Base-by-base conservation (phyloP, 1,140 invertebrate species). In the Venustaconcha ellipsiformis region DNA sequence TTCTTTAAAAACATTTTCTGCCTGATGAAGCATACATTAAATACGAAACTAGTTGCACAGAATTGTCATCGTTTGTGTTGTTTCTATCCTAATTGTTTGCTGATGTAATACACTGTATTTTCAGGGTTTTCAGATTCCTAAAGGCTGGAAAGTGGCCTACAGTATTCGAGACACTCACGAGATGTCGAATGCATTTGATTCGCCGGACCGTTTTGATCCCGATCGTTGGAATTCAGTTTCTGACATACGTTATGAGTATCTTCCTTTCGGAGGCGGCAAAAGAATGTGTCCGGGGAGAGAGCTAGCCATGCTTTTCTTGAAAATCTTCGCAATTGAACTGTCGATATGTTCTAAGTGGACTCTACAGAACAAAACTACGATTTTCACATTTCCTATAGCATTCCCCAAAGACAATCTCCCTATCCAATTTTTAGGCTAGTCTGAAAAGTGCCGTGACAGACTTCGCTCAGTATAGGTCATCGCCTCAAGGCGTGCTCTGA, bases 51-150 rank as follows among this genome's bases (percentile, higher is more conserved):
- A 26, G 26, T 26, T 26, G 26, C 26, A 26, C 26, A 26, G 26
- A 2, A 30, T 30, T 30, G 2, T 30, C 4, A 4, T 1, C 26
- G 26, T 30, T 30, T 30, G 26, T 26, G 26, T 26, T 26, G 26
- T 30, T 30, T 30, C 2, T 30, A 30, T 30, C 26, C 26, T 4
- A 30, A 30, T 30, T 30, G 26, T 30, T 30, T 30, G 26, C 26
- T 30, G 26, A 30, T 67, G 37, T 67, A 30, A 67, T 37, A 13
- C 14, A 66, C 14, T 14, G 60, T 60, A 56, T 48, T 77, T 83
- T 66, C 68, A 89, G 88, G 85, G 84, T 37, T 88, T 84, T 62
- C 83, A 84, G 66, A 82, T 89, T 58, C 88, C 88, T 55, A 76
- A 84, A 65, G 86, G 82, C 17, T 89, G 88, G 88, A 83, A 78